phyloP scores from a whole-genome alignment of 2,797 vertebrate species.

The Enteromius unitaeniatus region DNA sequence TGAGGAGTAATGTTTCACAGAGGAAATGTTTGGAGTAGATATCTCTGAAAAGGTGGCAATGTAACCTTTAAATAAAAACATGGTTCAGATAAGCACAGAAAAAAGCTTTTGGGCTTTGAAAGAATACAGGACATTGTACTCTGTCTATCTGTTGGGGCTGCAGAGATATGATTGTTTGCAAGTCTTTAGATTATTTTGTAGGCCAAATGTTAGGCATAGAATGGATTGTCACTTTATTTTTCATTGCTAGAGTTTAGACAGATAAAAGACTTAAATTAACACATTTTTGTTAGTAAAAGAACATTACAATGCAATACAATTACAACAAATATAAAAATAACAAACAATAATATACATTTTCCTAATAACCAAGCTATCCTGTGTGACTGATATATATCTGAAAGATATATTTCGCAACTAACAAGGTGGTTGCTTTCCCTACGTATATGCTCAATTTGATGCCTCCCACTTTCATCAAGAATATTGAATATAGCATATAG shows the following conservation, averaged over 20 bases:
- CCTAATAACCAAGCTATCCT: neutral
- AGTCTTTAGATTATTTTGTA: constrained; percentile 5
- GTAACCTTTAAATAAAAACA: constrained; percentile 57
- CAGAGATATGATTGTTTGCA: constrained; percentile 15
- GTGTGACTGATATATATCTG: neutral
- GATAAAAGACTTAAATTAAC: neutral
- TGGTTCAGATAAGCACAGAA: constrained; percentile 48
- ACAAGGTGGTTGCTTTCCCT: neutral
- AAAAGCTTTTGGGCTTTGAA: constrained; percentile 36
- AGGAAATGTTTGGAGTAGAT: constrained; percentile 52
- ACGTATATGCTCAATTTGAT: constrained; percentile 2
- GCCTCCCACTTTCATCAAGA: neutral
- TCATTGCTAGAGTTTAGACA: neutral
- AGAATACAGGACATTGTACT: constrained; percentile 17
- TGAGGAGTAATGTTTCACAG: constrained; percentile 57
- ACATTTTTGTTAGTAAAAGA: neutral
- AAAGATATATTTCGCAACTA: constrained; percentile 6
- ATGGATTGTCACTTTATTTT: neutral
- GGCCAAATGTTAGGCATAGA: neutral
- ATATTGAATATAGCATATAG: constrained; percentile 13
- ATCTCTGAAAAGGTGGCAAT: constrained; percentile 54
- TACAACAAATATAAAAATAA: neutral
- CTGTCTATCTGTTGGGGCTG: constrained; percentile 8
- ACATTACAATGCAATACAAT: neutral
- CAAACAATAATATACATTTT: neutral